Conservation (phyloP, 1,140 invertebrate genomes). For the Halesus radiatus region DNA sequence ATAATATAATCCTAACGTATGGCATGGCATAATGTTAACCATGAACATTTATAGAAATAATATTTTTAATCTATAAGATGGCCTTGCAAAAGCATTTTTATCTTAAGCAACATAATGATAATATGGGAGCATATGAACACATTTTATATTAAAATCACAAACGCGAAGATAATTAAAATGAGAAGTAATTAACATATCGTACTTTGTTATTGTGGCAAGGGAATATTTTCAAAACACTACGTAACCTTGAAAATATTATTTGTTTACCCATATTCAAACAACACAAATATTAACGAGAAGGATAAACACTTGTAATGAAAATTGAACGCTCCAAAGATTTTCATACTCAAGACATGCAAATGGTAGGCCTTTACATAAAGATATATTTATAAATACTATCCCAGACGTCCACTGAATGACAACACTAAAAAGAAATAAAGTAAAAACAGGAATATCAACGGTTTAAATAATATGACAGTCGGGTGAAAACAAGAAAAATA, state of each 20-base stretch:
- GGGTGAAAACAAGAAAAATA: background rate
- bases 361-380: background rate
- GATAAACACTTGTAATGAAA: background rate
- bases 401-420: background rate
- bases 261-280: slow-evolving; percentile 3
- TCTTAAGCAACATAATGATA: background rate
- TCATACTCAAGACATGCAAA: background rate
- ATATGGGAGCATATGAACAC: background rate
- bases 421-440: background rate
- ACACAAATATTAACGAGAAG: background rate
- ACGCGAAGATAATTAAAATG: slow-evolving; percentile 9
- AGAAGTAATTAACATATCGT: background rate
- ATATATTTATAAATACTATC: slow-evolving; percentile 11
- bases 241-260: slow-evolving; percentile 27
- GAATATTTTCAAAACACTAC: slow-evolving; percentile 18
- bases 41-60: no score
- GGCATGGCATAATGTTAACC: no score
- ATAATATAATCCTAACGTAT: no score
- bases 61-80: background rate
- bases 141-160: background rate
- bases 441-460: no score
- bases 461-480: no score
- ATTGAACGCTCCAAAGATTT: background rate
- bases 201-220: background rate
- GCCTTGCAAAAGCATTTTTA: background rate